A percentile compares a stretch with the other conserved stretches of the same genome.
phyloP scores from a whole-genome alignment of 2,113 vertebrate genomes.

The Garra rufa region DNA sequence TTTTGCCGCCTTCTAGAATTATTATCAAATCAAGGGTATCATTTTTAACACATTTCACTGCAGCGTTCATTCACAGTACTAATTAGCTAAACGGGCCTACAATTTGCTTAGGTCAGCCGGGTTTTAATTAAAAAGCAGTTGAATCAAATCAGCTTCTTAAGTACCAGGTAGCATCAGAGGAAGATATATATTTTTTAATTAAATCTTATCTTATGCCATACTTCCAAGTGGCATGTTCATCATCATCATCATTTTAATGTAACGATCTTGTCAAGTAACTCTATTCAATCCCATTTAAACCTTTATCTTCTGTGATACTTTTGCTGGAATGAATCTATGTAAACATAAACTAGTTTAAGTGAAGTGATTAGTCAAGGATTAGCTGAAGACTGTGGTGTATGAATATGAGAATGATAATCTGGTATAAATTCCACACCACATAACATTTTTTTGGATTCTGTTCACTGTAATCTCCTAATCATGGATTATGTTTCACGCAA shows the following conservation, averaged over 20 bases:
- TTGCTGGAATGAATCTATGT: conserved; percentile 23
- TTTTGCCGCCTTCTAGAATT: background rate
- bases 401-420: background rate
- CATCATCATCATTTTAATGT: conserved; percentile 69
- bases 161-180: conserved; percentile 63
- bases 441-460: background rate
- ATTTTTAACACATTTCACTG: conserved; percentile 26
- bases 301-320: conserved; percentile 32
- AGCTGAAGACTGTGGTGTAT: background rate
- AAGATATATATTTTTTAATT: conserved; percentile 75
- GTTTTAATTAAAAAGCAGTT: conserved; percentile 75
- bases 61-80: conserved; percentile 55
- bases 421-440: background rate
- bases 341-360: conserved; percentile 16
- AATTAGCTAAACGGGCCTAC: conserved; percentile 75
- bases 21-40: conserved; percentile 41
- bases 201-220: conserved; percentile 77
- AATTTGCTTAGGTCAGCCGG: conserved; percentile 75
- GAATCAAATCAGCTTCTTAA: conserved; percentile 66
- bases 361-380: conserved; percentile 5
- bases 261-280: conserved; percentile 55
- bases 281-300: conserved; percentile 11
- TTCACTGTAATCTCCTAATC: background rate
- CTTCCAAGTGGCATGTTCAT: conserved; percentile 64
- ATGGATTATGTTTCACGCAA: background rate